Percentiles rank a stretch among this genome's conserved stretches.
These are phyloP conservation scores for Cosmorhoe ocellata DNA, from an alignment of 2,888 invertebrate species.

Conservation along the genomic window DNA sequence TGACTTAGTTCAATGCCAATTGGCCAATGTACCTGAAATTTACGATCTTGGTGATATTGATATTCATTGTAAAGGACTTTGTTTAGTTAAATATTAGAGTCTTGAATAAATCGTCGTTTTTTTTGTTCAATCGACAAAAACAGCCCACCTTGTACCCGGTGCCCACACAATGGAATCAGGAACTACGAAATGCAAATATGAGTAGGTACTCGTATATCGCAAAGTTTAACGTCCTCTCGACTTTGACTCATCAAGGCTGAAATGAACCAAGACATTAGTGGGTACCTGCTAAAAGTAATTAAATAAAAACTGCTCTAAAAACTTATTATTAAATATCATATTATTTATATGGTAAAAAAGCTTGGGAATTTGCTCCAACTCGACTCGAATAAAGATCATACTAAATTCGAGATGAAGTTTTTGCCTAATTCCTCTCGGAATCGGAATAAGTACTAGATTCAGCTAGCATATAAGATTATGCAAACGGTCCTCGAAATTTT, in stretches of 20 bases:
- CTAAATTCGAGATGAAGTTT: too few relatives aligned
- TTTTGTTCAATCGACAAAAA: conserved; percentile 13
- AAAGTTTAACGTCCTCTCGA: conserved; percentile 37
- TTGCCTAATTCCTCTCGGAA: too few relatives aligned
- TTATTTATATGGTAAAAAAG: too few relatives aligned
- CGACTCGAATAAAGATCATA: too few relatives aligned
- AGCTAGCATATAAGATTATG: too few relatives aligned
- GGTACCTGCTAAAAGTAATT: too few relatives aligned
- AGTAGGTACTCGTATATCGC: conserved; percentile 24
- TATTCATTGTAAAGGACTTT: conserved; percentile 41
- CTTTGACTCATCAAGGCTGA: conserved; percentile 38
- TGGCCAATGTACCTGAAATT: conserved; percentile 2
- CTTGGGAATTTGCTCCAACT: too few relatives aligned
- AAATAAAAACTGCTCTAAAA: too few relatives aligned
- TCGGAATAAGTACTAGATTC: too few relatives aligned
- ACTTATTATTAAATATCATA: too few relatives aligned
- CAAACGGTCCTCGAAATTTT: too few relatives aligned
- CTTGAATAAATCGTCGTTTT: background rate
- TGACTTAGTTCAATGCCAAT: background rate
- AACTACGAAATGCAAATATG: conserved; percentile 36
- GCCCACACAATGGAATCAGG: conserved; percentile 36
- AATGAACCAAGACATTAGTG: conserved; percentile 26
- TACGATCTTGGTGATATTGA: conserved; percentile 29
- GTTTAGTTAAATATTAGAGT: too few relatives aligned
- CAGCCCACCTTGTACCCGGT: conserved; percentile 22